Percentiles rank a stretch among this genome's conserved stretches.
Conservation (phyloP, 2,113 vertebrate species). For the Pygoscelis adeliae region DNA sequence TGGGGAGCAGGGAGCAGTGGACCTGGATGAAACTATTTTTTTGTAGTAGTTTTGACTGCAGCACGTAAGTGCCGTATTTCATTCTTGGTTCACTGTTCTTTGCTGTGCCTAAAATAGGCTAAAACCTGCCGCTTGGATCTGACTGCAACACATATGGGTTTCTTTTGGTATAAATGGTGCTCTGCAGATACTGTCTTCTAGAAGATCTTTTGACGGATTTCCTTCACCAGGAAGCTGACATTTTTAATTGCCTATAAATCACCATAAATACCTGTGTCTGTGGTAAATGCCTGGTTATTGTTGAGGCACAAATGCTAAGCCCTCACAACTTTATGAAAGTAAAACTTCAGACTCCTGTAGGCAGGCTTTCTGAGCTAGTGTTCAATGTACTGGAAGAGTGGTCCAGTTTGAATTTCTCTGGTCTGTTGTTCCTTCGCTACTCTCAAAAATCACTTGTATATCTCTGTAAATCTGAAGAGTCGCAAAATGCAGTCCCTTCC, state of each 20-base stretch:
- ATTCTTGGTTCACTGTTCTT: neutral
- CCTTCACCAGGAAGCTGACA: neutral
- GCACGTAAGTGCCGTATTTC: neutral
- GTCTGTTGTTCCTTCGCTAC: fast-evolving
- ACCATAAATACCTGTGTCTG: neutral
- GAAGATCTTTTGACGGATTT: neutral
- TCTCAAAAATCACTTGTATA: neutral
- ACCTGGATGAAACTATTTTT: neutral
- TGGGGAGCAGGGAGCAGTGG: neutral
- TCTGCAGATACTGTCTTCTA: neutral
- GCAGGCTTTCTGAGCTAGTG: neutral
- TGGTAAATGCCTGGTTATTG: neutral
- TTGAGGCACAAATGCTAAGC: neutral
- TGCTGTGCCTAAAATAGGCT: neutral
- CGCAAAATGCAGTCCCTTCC: neutral
- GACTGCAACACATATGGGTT: neutral
- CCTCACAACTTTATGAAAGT: neutral
- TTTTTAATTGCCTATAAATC: neutral
- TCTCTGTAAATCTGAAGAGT: neutral
- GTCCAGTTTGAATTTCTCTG: neutral
- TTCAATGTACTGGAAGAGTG: neutral
- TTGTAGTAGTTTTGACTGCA: neutral
- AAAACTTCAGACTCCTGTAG: neutral
- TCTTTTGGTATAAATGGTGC: neutral
- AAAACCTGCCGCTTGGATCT: neutral